Percentiles rank a stretch among this genome's conserved stretches.
Evolutionary conservation across 53 echinoderm and acorn worm species (phyloP).

Genomic region (Holothuria leucospilota): DNA sequence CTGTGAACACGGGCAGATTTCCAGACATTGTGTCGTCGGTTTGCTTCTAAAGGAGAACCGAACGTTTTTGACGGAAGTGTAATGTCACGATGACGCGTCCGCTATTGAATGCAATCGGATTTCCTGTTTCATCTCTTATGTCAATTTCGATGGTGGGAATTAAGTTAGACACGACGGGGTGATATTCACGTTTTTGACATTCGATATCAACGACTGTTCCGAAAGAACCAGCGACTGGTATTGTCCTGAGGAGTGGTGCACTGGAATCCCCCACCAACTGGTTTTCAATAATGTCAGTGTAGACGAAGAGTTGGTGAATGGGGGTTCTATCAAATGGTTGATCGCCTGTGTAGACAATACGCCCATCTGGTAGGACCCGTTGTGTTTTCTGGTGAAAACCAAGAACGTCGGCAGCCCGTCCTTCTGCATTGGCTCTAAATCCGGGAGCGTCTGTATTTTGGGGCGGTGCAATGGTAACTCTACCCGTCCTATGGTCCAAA

Average conservation of each 20-base stretch:
- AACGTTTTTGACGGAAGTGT: constrained; percentile 69
- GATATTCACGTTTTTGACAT: constrained; percentile 64
- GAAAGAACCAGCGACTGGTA: constrained; percentile 24
- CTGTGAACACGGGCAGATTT: constrained; percentile 43
- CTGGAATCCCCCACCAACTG: constrained; percentile 70
- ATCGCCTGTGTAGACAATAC: constrained; percentile 17
- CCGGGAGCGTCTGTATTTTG: not conserved
- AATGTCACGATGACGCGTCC: constrained; percentile 69
- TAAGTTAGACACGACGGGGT: constrained; percentile 58
- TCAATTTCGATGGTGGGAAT: constrained; percentile 65
- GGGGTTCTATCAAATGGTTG: constrained; percentile 16
- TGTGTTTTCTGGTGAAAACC: not conserved
- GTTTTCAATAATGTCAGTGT: constrained; percentile 67
- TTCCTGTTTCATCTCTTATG: constrained; percentile 71
- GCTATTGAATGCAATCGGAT: constrained; percentile 60
- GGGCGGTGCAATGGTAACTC: not conserved
- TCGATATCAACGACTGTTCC: constrained; percentile 37
- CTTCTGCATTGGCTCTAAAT: not conserved
- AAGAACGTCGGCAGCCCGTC: not conserved
- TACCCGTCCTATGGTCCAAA: not conserved
- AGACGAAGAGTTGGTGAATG: constrained; percentile 52
- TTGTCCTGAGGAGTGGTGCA: constrained; percentile 63
- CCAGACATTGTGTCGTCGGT: no score
- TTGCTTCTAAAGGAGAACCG: not conserved
- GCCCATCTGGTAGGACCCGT: not conserved